Evolutionary conservation across 2,797 vertebrate genomes (phyloP), one percentile per base, ranked within the genome.

Genomic region (Macropus fuliginosus): DNA sequence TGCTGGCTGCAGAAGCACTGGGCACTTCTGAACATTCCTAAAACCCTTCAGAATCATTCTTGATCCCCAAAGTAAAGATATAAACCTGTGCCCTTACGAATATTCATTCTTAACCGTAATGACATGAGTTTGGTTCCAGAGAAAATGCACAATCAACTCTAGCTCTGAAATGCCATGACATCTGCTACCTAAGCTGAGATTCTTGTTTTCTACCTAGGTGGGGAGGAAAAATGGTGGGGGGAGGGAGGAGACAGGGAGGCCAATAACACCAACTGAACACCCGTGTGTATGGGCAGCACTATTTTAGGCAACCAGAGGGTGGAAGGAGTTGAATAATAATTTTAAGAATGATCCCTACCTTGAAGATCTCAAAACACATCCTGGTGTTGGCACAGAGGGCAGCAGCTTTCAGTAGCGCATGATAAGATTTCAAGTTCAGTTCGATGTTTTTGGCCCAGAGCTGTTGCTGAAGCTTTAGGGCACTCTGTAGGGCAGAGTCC

Each of bases 391-490:
- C 99, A 91, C 99, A 99, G 91, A 98, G 24, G 91, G 99, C 99
- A 0, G 99, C 98, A 0, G 98, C 98, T 98, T 99, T 99, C 87
- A 99, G 98, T 90, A 99, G 98, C 0, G 99, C 99, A 0, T 99
- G 99, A 98, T 99, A 99, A 0, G 99, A 99, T 97, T 99, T 98
- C 90, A 99, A 98, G 98, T 99, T 99, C 96, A 99, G 98, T 50
- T 98, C 97, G 93, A 99, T 56, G 54, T 99, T 99, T 90, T 98
- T 99, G 95, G 98, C 98, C n/a, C 93, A 98, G 0, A 99, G 99
- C 93, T 99, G 99, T 97, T 99, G 98, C 81, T 99, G 98, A 92
- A 99, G 97, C 90, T 99, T 99, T 96, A 99, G 94, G 0, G 99
- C 99, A 0, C 99, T 99, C 96, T 99, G 99, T 59, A 99, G 98